A percentile compares a stretch with the other conserved stretches of the same genome.
These are phyloP conservation scores for Montipora efflorescens DNA, from an alignment of 64 coral and sea anemone genomes.

Conservation along the genomic window DNA sequence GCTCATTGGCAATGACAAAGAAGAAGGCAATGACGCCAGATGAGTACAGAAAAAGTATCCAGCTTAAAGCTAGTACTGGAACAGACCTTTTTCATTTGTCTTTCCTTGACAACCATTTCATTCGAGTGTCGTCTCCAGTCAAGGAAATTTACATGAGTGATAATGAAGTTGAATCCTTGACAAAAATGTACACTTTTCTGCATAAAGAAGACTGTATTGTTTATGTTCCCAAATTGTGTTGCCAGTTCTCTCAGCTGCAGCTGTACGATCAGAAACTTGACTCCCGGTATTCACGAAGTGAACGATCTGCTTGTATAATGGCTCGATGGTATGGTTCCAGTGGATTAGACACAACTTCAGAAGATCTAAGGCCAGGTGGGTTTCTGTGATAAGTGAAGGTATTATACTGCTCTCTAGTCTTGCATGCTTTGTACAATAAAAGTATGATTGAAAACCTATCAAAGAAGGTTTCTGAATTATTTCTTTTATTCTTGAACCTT, in stretches of 20 bases:
- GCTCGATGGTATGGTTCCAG: slow-evolving; percentile 12
- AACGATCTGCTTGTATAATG: background rate
- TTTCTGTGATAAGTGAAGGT: background rate
- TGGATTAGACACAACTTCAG: slow-evolving; percentile 17
- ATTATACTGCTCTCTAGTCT: too few species aligned
- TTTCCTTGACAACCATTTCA: slow-evolving; percentile 19
- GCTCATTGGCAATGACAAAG: slow-evolving; percentile 14
- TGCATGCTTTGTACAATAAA: too few species aligned
- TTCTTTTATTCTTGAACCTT: too few species aligned
- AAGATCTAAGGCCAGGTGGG: slow-evolving; percentile 40
- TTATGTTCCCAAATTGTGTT: background rate
- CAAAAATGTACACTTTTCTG: background rate
- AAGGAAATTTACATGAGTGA: slow-evolving; percentile 32
- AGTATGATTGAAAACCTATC: too few species aligned
- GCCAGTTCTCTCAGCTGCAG: background rate
- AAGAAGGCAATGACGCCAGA: background rate
- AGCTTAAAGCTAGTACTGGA: slow-evolving; percentile 11
- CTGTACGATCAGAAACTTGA: background rate
- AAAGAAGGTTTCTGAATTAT: too few species aligned
- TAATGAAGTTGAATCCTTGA: slow-evolving; percentile 49
- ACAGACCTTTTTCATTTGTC: slow-evolving; percentile 15
- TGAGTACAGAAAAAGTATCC: background rate
- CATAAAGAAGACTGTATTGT: background rate
- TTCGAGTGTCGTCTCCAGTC: background rate
- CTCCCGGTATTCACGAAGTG: slow-evolving; percentile 2